Evolutionary conservation across 2,113 vertebrate species (phyloP).

Genomic region (Ciconia boyciana): DNA sequence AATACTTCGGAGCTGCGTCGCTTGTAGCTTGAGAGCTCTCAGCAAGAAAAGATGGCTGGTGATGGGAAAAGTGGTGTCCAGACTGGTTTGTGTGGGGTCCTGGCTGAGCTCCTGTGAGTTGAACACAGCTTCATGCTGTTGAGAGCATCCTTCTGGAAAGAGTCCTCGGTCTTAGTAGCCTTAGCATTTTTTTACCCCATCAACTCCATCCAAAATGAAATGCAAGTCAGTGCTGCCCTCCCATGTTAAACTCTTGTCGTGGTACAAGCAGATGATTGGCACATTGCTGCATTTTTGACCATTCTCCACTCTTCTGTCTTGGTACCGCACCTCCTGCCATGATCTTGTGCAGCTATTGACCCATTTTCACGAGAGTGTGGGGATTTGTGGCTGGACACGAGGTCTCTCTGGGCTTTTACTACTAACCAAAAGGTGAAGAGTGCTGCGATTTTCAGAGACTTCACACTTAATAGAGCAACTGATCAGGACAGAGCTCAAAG

Average conservation of each 20-base stretch:
- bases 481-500: neutral
- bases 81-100: neutral
- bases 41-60: neutral
- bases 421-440: neutral
- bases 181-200: neutral
- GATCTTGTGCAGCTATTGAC: neutral
- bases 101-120: neutral
- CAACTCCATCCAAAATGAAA: neutral
- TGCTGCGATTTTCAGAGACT: neutral
- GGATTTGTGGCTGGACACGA: neutral
- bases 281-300: neutral
- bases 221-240: neutral
- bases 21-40: neutral
- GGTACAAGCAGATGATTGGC: neutral
- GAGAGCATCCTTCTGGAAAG: neutral
- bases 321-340: neutral
- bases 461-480: neutral
- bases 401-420: neutral
- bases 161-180: neutral
- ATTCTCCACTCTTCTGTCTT: neutral
- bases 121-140: neutral
- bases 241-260: neutral
- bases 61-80: neutral
- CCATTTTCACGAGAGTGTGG: neutral
- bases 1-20: rapidly evolving